These are phyloP conservation scores for Theristicus caerulescens DNA, from an alignment of 2,113 vertebrate genomes.

Conservation along the genomic window DNA sequence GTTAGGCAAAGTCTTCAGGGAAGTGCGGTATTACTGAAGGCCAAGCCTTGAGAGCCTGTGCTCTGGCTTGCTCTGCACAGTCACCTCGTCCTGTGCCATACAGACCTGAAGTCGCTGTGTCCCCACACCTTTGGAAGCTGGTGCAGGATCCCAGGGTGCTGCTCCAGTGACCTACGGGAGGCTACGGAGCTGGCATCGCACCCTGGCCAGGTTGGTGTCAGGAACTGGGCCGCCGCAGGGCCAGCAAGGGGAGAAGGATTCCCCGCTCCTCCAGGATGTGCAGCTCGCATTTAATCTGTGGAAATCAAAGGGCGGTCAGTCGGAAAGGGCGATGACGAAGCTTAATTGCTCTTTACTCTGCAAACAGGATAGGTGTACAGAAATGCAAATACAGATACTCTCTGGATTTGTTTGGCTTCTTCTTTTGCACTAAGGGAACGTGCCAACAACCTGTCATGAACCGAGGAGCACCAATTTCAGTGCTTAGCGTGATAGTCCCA, in stretches of 20 bases:
- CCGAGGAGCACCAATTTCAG: background rate
- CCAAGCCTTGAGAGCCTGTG: background rate
- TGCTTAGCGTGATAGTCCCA: background rate
- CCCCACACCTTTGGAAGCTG: background rate
- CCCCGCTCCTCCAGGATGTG: background rate
- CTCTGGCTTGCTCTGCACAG: background rate
- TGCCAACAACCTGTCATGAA: background rate
- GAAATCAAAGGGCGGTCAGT: background rate
- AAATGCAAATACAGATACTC: background rate
- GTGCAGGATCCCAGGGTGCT: background rate
- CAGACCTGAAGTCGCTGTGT: rapidly evolving
- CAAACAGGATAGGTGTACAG: background rate
- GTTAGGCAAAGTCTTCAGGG: background rate
- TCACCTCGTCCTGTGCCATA: background rate
- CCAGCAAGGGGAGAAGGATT: background rate
- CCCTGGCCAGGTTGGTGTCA: background rate
- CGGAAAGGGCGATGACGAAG: background rate
- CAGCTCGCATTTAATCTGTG: background rate
- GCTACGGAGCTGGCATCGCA: background rate
- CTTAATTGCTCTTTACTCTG: background rate
- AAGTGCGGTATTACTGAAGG: background rate
- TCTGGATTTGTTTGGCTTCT: background rate
- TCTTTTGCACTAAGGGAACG: background rate
- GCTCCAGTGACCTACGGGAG: background rate
- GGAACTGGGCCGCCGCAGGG: background rate